Percentiles rank a stretch among this genome's conserved stretches.
These are phyloP conservation scores for Ectropis grisescens DNA, from an alignment of 1,140 invertebrate genomes.

Conservation along the genomic window DNA sequence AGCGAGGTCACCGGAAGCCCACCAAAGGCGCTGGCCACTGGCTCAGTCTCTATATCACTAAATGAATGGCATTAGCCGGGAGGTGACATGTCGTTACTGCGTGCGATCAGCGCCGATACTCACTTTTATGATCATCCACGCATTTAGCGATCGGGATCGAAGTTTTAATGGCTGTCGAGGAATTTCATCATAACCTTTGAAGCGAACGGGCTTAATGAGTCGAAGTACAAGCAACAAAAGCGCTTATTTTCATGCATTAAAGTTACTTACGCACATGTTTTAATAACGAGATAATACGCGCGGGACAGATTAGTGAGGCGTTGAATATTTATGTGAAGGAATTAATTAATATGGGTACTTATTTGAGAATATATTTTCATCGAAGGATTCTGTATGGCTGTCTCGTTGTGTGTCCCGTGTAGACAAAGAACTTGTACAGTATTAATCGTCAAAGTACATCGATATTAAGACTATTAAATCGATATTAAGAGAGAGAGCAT, in stretches of 20 bases:
- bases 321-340: no score
- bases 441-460: constrained; percentile 50
- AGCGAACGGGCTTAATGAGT: constrained; percentile 23
- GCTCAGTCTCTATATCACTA: constrained; percentile 19
- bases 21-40: constrained; percentile 30
- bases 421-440: constrained; percentile 32
- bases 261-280: no score
- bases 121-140: constrained; percentile 19
- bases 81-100: constrained; percentile 13
- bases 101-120: constrained; percentile 13
- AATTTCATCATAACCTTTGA: constrained; percentile 27
- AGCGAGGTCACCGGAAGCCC: constrained; percentile 35
- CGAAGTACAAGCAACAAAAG: constrained; percentile 3
- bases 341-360: no score
- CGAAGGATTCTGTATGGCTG: no score
- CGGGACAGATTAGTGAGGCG: no score
- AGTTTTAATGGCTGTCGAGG: constrained; percentile 18
- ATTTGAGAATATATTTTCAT: no score
- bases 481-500: constrained; percentile 57
- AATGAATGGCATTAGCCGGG: constrained; percentile 22
- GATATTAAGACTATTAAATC: constrained; percentile 56
- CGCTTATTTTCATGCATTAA: no score
- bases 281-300: no score
- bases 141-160: constrained; percentile 15
- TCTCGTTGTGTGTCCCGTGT: no score